Conservation (phyloP, 1,140 invertebrate species). For the Euglossa dilemma region DNA sequence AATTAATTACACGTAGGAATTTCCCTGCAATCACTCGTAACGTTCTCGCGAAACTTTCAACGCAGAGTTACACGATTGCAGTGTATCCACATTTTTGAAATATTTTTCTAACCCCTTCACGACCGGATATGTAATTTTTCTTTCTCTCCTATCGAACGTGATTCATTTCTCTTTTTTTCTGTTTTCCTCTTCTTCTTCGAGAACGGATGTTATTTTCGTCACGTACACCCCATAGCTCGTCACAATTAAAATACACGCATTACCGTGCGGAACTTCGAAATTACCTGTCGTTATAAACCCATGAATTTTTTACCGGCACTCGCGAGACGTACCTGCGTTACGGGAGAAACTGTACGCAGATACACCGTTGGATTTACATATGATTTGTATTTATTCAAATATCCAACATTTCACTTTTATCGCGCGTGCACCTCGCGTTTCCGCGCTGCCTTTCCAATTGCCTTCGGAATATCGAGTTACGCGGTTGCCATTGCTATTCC, state of each 20-base stretch:
- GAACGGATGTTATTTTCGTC: not conserved
- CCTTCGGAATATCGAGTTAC: conserved; percentile 8
- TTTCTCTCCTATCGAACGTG: not conserved
- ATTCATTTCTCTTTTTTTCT: not conserved
- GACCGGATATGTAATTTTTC: too few species aligned
- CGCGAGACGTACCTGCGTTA: not conserved
- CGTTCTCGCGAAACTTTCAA: too few species aligned
- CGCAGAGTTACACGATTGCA: too few species aligned
- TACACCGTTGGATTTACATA: not conserved
- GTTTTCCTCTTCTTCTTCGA: too few species aligned
- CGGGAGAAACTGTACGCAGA: not conserved
- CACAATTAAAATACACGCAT: conserved; percentile 1
- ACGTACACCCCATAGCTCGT: not conserved
- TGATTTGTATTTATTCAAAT: conserved; percentile 26
- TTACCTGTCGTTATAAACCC: conserved; percentile 2
- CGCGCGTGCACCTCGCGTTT: not conserved
- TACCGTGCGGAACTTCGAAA: not conserved
- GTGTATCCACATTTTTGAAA: too few species aligned
- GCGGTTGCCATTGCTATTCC: not conserved
- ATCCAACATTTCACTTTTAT: conserved; percentile 20
- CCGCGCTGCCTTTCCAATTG: not conserved
- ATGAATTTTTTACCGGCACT: conserved; percentile 2
- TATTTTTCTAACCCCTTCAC: too few species aligned
- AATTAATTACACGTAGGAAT: too few species aligned
- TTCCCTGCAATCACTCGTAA: too few species aligned